Evolutionary conservation across 2,888 invertebrate genomes (phyloP).

Genomic region (Macrophya alboannulata): DNA sequence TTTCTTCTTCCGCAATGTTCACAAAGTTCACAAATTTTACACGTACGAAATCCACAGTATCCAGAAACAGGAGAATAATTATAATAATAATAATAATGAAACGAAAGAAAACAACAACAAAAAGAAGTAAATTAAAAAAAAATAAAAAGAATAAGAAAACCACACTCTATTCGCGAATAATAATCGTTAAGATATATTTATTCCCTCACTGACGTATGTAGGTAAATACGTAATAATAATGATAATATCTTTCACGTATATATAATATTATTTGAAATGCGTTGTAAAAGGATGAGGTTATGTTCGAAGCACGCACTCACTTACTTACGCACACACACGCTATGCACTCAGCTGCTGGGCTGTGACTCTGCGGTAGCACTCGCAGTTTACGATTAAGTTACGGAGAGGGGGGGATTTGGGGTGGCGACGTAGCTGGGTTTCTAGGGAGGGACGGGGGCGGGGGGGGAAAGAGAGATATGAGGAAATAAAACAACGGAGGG

Average conservation of each 20-base stretch:
- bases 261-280: neutral
- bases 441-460: neutral
- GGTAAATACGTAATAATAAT: conserved; percentile 10
- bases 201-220: neutral
- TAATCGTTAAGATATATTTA: neutral
- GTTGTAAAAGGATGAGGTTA: conserved; percentile 12
- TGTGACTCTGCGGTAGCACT: conserved; percentile 32
- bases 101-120: too few relatives aligned
- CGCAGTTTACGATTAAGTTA: conserved; percentile 38
- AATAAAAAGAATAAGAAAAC: neutral
- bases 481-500: conserved; percentile 54
- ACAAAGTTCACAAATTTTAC: neutral
- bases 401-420: neutral
- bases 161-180: neutral
- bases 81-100: neutral
- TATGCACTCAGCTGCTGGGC: conserved; percentile 40
- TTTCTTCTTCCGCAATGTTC: neutral
- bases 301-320: conserved; percentile 27
- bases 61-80: neutral
- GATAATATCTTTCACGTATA: neutral
- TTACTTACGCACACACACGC: conserved; percentile 4
- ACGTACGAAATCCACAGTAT: neutral
- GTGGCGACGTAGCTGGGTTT: conserved; percentile 18
- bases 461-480: neutral
- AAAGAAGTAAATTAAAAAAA: too few relatives aligned